Evolutionary conservation across 2,888 invertebrate species (phyloP).

Genomic region (Cryptophagus acutangulus): DNA sequence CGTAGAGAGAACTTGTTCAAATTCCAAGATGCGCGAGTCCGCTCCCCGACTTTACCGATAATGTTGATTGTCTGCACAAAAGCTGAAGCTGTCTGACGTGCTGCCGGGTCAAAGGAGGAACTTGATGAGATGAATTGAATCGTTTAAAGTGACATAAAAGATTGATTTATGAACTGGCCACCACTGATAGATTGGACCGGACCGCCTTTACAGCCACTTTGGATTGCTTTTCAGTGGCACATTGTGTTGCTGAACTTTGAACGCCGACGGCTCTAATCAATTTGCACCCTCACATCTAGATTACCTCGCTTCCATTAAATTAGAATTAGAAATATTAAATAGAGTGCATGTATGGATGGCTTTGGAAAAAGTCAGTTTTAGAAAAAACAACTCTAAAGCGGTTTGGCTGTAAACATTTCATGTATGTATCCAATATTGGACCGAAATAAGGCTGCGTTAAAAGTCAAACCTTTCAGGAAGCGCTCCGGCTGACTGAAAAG

Average conservation of each 20-base stretch:
- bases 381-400: too few relatives aligned
- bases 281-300: too few relatives aligned
- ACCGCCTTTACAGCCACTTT: too few relatives aligned
- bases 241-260: too few relatives aligned
- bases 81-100: conserved; percentile 29
- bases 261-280: too few relatives aligned
- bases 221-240: too few relatives aligned
- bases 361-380: too few relatives aligned
- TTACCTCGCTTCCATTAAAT: too few relatives aligned
- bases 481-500: too few relatives aligned
- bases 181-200: too few relatives aligned
- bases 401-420: conserved; percentile 41
- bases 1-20: conserved; percentile 15
- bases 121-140: conserved; percentile 25
- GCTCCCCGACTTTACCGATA: conserved; percentile 20
- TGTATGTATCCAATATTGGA: conserved; percentile 36
- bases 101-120: conserved; percentile 19
- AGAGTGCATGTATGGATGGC: too few relatives aligned
- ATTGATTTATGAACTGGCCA: conserved; percentile 29
- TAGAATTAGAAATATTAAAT: too few relatives aligned
- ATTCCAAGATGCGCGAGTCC: conserved; percentile 16
- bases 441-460: conserved; percentile 28
- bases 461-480: conserved; percentile 28
- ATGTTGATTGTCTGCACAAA: conserved; percentile 36
- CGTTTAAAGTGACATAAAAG: conserved; percentile 27